Evolutionary conservation across 2,888 invertebrate species (phyloP), one percentile per base, ranked within the genome.

Genomic region (Xanthia togata): DNA sequence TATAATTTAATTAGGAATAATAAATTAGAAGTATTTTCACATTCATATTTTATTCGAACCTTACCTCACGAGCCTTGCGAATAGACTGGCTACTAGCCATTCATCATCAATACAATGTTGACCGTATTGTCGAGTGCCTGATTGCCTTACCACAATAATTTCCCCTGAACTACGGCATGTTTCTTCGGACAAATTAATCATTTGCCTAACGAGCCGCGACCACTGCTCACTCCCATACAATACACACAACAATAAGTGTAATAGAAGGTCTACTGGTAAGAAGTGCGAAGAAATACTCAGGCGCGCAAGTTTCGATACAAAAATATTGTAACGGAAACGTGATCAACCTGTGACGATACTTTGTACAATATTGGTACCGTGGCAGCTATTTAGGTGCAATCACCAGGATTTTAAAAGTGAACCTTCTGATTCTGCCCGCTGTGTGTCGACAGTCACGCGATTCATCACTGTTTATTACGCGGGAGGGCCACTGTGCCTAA

Each of bases 381-480:
- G 23, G 14, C 17, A 17, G n/a, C n/a, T 2, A 31, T 31, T 70
- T 41, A 11, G 23, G 3, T 17, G n/a, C 5, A n/a, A 44, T 47
- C 9, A 17, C 9, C 20, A 60, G 1, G 4, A 44, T 23, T 23
- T 20, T 4, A 53, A 11, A n/a, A n/a, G 17, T 35, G 17, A 23
- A 17, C 12, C 76, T 85, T 67, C 35, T 67, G 76, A 4, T 11
- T 17, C 2, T 11, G 12, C 0, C 50, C 47, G n/a, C 11, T 12
- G 6, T 41, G 35, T 70, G 26, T 17, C 53, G n/a, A 9, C 41
- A 72, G 70, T 44, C 70, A 59, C 59, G 72, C 70, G 85, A 84
- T 84, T 69, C 72, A 84, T 81, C 82, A 84, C 62, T 72, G 81
- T 84, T 84, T 70, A 83, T 82, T 82, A 70, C 81, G 63, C 65